A percentile compares a stretch with the other conserved stretches of the same genome.
Conservation (phyloP, 2,888 invertebrate species). For the Lasioglossum oenotherae region DNA sequence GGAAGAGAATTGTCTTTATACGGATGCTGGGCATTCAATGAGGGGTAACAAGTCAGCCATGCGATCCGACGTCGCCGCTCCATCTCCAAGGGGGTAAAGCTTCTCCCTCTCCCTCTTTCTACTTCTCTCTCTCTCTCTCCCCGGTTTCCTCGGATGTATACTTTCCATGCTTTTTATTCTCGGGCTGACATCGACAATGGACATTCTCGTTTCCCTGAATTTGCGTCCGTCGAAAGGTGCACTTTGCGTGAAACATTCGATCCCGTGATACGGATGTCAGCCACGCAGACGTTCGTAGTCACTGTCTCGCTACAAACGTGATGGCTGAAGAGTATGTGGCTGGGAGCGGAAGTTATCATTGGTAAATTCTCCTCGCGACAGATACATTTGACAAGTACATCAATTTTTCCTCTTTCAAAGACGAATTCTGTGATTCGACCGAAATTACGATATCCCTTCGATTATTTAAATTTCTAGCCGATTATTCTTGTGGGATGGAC, state of each 20-base stretch:
- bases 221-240: slow-evolving; percentile 20
- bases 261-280: neutral
- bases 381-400: too few relatives aligned
- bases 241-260: slow-evolving; percentile 30
- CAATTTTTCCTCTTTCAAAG: neutral
- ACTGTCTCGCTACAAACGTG: neutral
- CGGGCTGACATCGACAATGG: slow-evolving; percentile 22
- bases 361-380: neutral
- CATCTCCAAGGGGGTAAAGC: slow-evolving; percentile 13
- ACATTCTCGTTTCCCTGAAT: slow-evolving; percentile 22
- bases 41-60: slow-evolving; percentile 55
- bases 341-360: neutral
- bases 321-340: neutral
- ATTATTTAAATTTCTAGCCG: neutral
- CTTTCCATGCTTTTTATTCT: slow-evolving; percentile 17
- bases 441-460: neutral
- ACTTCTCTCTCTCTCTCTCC: neutral
- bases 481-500: neutral
- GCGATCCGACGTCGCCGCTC: slow-evolving; percentile 41
- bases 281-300: slow-evolving; percentile 3
- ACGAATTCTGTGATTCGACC: neutral
- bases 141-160: slow-evolving; percentile 20
- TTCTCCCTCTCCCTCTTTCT: neutral
- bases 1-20: slow-evolving; percentile 63
- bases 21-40: slow-evolving; percentile 64